These are phyloP conservation scores for Palaemon carinicauda DNA, from an alignment of 1,140 invertebrate genomes.

Conservation along the genomic window DNA sequence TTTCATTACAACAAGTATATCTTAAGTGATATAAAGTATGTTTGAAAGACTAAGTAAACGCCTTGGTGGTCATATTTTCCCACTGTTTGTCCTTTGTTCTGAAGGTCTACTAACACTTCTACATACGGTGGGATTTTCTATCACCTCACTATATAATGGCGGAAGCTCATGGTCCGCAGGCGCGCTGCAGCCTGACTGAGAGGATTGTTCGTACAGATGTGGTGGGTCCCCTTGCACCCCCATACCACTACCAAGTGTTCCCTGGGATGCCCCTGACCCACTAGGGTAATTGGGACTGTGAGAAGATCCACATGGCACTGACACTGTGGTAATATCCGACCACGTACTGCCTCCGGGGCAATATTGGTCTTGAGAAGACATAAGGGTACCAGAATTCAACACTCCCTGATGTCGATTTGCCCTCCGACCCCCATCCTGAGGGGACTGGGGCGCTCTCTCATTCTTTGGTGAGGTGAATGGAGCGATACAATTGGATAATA, in stretches of 20 bases:
- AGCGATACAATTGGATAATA: constrained; percentile 19
- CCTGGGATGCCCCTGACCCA: constrained; percentile 29
- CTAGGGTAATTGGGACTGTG: constrained; percentile 16
- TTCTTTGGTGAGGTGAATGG: constrained; percentile 27
- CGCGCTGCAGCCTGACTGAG: constrained; percentile 43
- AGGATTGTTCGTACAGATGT: constrained; percentile 37
- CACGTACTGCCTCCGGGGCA: constrained; percentile 18
- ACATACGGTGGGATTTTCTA: constrained; percentile 51
- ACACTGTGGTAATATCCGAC: constrained; percentile 35
- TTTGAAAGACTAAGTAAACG: constrained; percentile 58
- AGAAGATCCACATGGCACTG: constrained; percentile 44
- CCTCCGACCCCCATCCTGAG: constrained; percentile 29
- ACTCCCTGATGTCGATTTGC: constrained; percentile 10
- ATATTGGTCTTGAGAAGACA: constrained; percentile 37
- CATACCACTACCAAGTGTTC: constrained; percentile 17
- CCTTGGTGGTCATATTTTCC: constrained; percentile 57
- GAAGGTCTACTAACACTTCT: constrained; percentile 54
- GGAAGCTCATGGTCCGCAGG: constrained; percentile 43
- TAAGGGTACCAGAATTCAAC: constrained; percentile 26
- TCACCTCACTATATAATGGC: constrained; percentile 52
- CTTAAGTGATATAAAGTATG: constrained; percentile 58
- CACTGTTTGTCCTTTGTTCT: constrained; percentile 57
- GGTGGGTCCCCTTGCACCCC: constrained; percentile 12
- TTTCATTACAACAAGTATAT: constrained; percentile 57
- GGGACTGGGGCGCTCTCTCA: constrained; percentile 20